Evolutionary conservation across 2,888 invertebrate species (phyloP).

Genomic region (Mesochorus sp.): DNA sequence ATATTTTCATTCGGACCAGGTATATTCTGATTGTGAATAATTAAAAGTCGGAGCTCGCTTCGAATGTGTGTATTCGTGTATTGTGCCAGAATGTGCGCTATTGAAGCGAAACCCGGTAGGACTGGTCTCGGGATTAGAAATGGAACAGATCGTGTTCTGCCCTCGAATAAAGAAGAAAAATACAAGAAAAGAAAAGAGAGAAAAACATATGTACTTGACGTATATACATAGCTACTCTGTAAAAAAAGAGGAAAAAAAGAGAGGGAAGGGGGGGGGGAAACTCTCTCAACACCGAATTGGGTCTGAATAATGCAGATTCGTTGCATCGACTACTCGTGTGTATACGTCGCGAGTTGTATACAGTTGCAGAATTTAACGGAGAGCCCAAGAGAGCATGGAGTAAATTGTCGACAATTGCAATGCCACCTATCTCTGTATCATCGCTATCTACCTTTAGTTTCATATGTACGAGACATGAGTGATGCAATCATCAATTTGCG

Average conservation of each 20-base stretch:
- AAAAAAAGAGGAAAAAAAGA: slow-evolving; percentile 2
- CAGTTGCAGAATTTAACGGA: neutral
- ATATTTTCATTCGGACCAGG: neutral
- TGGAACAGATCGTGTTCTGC: neutral
- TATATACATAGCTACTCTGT: slow-evolving; percentile 25
- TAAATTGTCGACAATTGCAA: slow-evolving; percentile 1
- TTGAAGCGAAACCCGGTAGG: neutral
- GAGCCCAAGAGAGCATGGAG: neutral
- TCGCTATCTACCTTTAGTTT: neutral
- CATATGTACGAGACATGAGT: neutral
- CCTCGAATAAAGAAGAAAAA: neutral
- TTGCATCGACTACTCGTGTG: slow-evolving; percentile 18
- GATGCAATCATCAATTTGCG: neutral
- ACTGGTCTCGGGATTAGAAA: neutral
- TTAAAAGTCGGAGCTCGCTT: slow-evolving; percentile 18
- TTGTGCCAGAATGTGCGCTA: neutral
- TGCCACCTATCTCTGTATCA: too few species aligned
- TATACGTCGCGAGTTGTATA: too few species aligned
- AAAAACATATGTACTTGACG: slow-evolving; percentile 12
- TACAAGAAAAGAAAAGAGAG: neutral
- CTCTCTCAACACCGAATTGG: slow-evolving; percentile 29
- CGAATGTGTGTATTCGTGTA: neutral
- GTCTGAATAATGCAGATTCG: slow-evolving; percentile 53
- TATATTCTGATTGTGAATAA: slow-evolving; percentile 42
- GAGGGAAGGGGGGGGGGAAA: neutral